Conservation (phyloP, 2,797 vertebrate genomes). For the Micropoecilia bifurca region DNA sequence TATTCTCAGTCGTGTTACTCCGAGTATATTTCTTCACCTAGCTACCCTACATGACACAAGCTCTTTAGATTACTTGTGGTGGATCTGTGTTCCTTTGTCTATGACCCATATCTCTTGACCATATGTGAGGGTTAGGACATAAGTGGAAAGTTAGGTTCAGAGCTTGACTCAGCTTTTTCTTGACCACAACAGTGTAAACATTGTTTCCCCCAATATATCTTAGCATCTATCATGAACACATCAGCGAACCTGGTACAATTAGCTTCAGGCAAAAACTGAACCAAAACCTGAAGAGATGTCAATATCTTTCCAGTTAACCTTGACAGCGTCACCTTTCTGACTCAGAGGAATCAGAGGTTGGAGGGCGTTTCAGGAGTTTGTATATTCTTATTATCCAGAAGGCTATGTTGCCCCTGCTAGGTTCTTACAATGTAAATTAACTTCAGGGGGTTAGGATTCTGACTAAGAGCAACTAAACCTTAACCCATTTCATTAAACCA, state of each 20-base stretch:
- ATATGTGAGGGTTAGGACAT: background rate
- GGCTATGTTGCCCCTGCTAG: background rate
- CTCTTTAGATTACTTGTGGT: background rate
- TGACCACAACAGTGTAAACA: background rate
- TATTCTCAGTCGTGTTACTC: background rate
- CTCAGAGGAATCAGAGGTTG: background rate
- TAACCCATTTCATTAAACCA: background rate
- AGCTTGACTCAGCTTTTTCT: background rate
- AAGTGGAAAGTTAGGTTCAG: background rate
- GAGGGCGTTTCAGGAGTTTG: background rate
- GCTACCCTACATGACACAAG: background rate
- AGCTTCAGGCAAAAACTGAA: background rate
- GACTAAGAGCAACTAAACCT: background rate
- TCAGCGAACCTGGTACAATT: background rate
- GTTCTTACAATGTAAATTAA: background rate
- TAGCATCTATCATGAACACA: background rate
- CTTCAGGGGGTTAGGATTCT: background rate
- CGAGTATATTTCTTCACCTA: background rate
- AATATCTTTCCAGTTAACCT: background rate
- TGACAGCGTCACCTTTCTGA: background rate
- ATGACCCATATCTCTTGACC: background rate
- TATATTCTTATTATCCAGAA: background rate
- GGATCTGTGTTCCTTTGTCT: background rate
- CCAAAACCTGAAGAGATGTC: background rate
- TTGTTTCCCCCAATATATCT: background rate